These are phyloP conservation scores for Cathartes aura DNA, from an alignment of 2,113 vertebrate species.

Conservation along the genomic window DNA sequence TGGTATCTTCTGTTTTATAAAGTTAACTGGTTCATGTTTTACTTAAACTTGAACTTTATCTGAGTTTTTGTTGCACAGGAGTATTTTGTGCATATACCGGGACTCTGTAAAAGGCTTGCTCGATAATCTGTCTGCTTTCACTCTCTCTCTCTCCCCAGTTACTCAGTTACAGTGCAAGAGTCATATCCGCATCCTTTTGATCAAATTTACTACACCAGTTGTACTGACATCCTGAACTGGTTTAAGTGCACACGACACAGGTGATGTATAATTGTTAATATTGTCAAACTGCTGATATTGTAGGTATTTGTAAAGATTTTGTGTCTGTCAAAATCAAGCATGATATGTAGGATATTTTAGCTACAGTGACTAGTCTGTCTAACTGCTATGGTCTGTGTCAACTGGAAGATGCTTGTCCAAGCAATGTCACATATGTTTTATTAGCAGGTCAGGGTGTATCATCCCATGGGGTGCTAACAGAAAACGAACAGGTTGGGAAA, in stretches of 20 bases:
- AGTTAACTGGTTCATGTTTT: not conserved
- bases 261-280: constrained; percentile 67
- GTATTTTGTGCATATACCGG: not conserved
- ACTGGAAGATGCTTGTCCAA: not conserved
- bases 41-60: not conserved
- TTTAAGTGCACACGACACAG: constrained; percentile 98
- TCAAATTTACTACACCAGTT: constrained; percentile 97
- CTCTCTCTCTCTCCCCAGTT: constrained; percentile 76
- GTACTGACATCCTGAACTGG: constrained; percentile 97
- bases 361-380: not conserved
- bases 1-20: not conserved
- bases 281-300: not conserved
- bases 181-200: constrained; percentile 94
- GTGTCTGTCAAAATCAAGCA: not conserved
- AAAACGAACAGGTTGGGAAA: not conserved
- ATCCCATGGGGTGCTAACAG: not conserved
- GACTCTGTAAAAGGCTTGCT: not conserved
- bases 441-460: not conserved
- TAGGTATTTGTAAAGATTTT: not conserved
- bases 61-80: not conserved
- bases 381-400: not conserved
- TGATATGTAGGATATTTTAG: not conserved
- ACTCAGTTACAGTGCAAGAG: constrained; percentile 94
- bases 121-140: not conserved
- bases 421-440: not conserved